Evolutionary conservation across 1,140 invertebrate genomes (phyloP).

Genomic region (Drosophila virilis): DNA sequence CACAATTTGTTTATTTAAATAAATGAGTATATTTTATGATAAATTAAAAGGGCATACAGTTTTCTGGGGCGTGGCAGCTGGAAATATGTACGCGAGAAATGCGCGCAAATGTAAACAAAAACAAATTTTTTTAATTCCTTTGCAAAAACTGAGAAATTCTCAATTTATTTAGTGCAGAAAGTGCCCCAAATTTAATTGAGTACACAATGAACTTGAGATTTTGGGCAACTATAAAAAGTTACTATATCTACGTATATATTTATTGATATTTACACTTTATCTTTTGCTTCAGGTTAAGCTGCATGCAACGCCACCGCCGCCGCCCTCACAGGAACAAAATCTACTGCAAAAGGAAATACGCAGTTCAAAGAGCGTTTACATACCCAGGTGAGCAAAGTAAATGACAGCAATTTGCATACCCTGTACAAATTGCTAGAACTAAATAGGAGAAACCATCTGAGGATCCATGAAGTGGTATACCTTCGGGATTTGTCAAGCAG

Average conservation of each 20-base stretch:
- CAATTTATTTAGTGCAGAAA: slow-evolving; percentile 54
- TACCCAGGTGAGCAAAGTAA: slow-evolving; percentile 79
- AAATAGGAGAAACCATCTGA: too few relatives aligned
- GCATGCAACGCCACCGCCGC: slow-evolving; percentile 83
- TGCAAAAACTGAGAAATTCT: slow-evolving; percentile 40
- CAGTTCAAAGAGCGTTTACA: slow-evolving; percentile 80
- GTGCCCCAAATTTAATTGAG: slow-evolving; percentile 26
- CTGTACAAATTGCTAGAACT: not conserved
- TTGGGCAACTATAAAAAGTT: not conserved
- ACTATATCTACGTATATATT: not conserved
- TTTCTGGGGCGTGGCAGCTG: slow-evolving; percentile 32
- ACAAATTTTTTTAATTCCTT: not conserved
- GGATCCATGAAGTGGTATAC: too few relatives aligned
- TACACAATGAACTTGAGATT: slow-evolving; percentile 29
- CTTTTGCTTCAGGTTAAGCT: slow-evolving; percentile 65
- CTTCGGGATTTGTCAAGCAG: too few relatives aligned
- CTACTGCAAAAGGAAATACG: slow-evolving; percentile 84
- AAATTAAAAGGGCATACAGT: slow-evolving; percentile 51
- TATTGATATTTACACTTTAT: not conserved
- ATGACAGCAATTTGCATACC: not conserved
- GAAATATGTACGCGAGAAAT: slow-evolving; percentile 29
- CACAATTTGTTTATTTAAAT: slow-evolving; percentile 54
- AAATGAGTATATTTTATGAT: slow-evolving; percentile 45
- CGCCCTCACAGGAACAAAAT: slow-evolving; percentile 85
- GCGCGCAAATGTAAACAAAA: slow-evolving; percentile 51